Evolutionary conservation across 2,888 invertebrate species (phyloP).

Genomic region (Gandaritis pyraliata): DNA sequence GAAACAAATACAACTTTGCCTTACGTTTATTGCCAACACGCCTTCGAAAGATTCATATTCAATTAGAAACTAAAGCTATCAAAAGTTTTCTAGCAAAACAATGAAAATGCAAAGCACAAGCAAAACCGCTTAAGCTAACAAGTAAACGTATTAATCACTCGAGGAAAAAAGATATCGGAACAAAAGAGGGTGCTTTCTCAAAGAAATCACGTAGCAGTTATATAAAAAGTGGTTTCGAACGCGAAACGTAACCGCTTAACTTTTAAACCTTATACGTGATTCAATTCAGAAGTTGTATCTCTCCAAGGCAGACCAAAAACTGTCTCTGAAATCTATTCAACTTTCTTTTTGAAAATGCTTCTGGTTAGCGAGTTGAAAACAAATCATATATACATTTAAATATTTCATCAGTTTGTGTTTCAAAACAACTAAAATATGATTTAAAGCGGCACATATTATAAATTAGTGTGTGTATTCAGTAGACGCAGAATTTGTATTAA

Average conservation of each 20-base stretch:
- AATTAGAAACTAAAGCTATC: slow-evolving; percentile 29
- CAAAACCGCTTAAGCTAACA: slow-evolving; percentile 63
- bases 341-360: slow-evolving; percentile 66
- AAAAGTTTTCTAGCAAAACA: slow-evolving; percentile 39
- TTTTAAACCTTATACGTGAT: slow-evolving; percentile 83
- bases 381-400: not conserved
- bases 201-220: slow-evolving; percentile 75
- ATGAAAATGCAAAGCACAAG: slow-evolving; percentile 49
- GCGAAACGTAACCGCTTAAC: slow-evolving; percentile 80
- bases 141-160: slow-evolving; percentile 66
- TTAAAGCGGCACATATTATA: not conserved
- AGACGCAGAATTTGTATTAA: slow-evolving; percentile 1
- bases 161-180: slow-evolving; percentile 63
- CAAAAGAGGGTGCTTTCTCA: slow-evolving; percentile 64
- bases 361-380: slow-evolving; percentile 4
- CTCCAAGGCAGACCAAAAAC: slow-evolving; percentile 65
- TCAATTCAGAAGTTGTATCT: slow-evolving; percentile 81
- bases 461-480: slow-evolving; percentile 9
- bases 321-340: slow-evolving; percentile 72
- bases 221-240: slow-evolving; percentile 75
- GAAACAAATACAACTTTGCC: not conserved
- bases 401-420: not conserved
- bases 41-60: slow-evolving; percentile 14
- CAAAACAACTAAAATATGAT: not conserved
- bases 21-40: not conserved